Evolutionary conservation across 1,140 invertebrate species (phyloP), one percentile per base, ranked within the genome.

Genomic region (Leguminivora glycinivorella): DNA sequence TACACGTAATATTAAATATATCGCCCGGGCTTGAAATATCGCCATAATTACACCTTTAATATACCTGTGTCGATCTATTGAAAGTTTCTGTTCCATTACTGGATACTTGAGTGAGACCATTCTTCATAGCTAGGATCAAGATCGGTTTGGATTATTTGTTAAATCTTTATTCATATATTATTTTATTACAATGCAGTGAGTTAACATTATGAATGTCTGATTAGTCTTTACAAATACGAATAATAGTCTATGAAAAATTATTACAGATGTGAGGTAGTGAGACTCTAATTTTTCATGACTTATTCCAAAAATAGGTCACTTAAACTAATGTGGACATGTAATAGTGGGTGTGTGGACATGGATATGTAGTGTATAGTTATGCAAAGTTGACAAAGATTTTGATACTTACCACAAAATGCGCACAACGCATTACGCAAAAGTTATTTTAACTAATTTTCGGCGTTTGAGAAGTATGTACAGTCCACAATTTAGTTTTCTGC

Each of bases 1-100:
- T 60, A 60, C 10, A 43, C 43, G 43, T 60, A 60, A 60, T 60
- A 60, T 29, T 12, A 24, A 26, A 60, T 60, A 26, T 60, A 60
- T 60, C 56, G 56, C 25, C 24, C 24, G 24, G 24, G 7, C 12
- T 56, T 60, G 56, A 60, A 60, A 26, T n/a, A 60, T 60, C 6
- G 6, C 43, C 43, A 47, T 47, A 47, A 47, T 47, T 47, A 47
- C n/a, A 47, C 14, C 6, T 47, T 43, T 47, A 47, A 47, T 47
- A 47, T 47, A 47, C 43, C 43, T 47, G 43, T 38, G 34, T 38
- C 43, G n/a, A 47, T 47, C 43, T 47, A 47, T 47, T 47, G 43
- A 47, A 17, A 47, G n/a, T 47, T 1, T 47, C n/a, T 47, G 0
- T n/a, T 12, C 14, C 43, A 47, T 47, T 47, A 47, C 14, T 17